A percentile compares a stretch with the other conserved stretches of the same genome.
These are phyloP conservation scores for Leptinotarsa haldemani DNA, from an alignment of 2,888 invertebrate species.

Conservation along the genomic window DNA sequence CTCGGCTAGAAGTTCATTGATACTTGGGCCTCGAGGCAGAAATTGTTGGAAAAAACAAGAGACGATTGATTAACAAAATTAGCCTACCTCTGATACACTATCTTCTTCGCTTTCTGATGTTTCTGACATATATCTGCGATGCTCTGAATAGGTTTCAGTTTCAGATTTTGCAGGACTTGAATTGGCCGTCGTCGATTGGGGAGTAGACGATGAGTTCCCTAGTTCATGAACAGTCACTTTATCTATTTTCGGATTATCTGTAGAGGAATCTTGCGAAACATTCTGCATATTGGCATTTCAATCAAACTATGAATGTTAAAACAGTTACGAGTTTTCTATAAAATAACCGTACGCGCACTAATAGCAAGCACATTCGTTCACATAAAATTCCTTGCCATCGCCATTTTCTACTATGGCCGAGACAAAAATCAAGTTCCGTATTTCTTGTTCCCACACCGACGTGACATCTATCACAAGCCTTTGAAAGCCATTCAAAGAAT, in stretches of 20 bases:
- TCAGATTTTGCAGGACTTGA: conserved; percentile 86
- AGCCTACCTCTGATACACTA: conserved; percentile 93
- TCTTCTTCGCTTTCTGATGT: conserved; percentile 96
- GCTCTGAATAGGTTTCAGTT: conserved; percentile 88
- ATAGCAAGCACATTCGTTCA: conserved; percentile 69
- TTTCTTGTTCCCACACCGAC: conserved; percentile 51
- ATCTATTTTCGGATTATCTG: conserved; percentile 86
- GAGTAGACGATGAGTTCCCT: conserved; percentile 80
- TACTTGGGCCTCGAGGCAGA: conserved; percentile 64
- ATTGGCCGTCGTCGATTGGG: conserved; percentile 79
- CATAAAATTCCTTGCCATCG: conserved; percentile 72
- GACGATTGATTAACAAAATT: conserved; percentile 54
- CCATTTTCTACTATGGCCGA: conserved; percentile 84
- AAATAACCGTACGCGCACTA: conserved; percentile 62
- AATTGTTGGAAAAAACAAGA: conserved; percentile 54
- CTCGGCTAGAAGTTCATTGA: conserved; percentile 72
- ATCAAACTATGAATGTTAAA: conserved; percentile 68
- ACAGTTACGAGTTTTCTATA: conserved; percentile 59
- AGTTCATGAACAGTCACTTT: conserved; percentile 81
- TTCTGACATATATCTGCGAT: conserved; percentile 91
- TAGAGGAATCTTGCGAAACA: conserved; percentile 81
- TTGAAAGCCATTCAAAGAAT: neutral
- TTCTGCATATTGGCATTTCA: conserved; percentile 90
- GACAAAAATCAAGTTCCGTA: conserved; percentile 55
- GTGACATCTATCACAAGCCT: conserved; percentile 46